Percentiles rank a stretch among this genome's conserved stretches.
Evolutionary conservation across 2,113 vertebrate genomes (phyloP).

Genomic region (Oncorhynchus clarkii): DNA sequence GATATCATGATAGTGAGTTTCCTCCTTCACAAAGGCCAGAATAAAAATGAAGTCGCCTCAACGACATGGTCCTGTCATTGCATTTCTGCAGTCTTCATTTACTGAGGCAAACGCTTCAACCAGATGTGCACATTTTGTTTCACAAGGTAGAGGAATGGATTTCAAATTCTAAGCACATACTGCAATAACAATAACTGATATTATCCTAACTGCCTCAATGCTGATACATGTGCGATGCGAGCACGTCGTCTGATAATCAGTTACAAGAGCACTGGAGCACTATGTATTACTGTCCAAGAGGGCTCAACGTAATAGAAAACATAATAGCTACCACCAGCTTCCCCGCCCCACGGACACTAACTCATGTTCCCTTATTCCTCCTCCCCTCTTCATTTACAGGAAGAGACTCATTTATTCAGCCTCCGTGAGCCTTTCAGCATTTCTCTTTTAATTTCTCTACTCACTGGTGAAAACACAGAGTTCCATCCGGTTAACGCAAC

Average conservation of each 20-base stretch:
- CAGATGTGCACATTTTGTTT: neutral
- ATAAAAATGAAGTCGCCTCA: neutral
- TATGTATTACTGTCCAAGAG: constrained; percentile 23
- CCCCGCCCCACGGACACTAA: constrained; percentile 52
- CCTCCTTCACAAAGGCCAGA: neutral
- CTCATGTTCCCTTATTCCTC: constrained; percentile 38
- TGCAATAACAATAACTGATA: constrained; percentile 47
- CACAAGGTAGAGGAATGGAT: neutral
- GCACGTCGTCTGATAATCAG: constrained; percentile 33
- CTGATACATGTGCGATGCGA: constrained; percentile 20
- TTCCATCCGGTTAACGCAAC: constrained; percentile 52
- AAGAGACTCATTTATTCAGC: constrained; percentile 52
- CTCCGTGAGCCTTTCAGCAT: constrained; percentile 39
- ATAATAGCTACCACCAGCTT: constrained; percentile 43
- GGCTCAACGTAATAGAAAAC: constrained; percentile 16
- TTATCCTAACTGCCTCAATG: neutral
- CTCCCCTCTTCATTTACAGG: constrained; percentile 41
- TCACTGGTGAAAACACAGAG: constrained; percentile 31
- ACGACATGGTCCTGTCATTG: neutral
- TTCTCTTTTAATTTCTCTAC: constrained; percentile 45
- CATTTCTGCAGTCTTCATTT: neutral
- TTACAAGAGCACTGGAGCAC: neutral
- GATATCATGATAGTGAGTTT: neutral
- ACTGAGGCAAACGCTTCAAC: neutral
- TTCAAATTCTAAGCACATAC: neutral